These are phyloP conservation scores for Synanthedon formicaeformis DNA, from an alignment of 2,888 invertebrate species.

Conservation along the genomic window DNA sequence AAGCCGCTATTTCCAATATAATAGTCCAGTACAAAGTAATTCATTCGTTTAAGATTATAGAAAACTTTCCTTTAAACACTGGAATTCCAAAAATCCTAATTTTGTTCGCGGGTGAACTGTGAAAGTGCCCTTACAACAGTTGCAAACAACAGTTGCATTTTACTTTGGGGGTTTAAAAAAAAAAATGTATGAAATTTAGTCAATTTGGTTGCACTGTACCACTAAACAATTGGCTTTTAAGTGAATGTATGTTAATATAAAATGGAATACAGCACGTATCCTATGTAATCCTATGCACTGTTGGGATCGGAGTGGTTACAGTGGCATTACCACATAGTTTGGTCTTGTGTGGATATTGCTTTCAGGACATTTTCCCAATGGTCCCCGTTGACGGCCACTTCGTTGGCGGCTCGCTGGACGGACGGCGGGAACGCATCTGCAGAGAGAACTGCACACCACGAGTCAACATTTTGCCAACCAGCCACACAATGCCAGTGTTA, in stretches of 20 bases:
- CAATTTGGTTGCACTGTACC: not conserved
- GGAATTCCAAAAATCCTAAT: too few species aligned
- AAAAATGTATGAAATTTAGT: too few species aligned
- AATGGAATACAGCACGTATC: slow-evolving; percentile 61
- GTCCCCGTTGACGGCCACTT: slow-evolving; percentile 75
- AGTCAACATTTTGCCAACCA: slow-evolving; percentile 53
- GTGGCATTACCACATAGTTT: slow-evolving; percentile 69
- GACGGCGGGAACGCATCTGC: slow-evolving; percentile 60
- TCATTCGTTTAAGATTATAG: too few species aligned
- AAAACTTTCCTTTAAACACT: too few species aligned
- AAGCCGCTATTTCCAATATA: too few species aligned
- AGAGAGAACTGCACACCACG: slow-evolving; percentile 70
- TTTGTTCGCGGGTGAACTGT: too few species aligned
- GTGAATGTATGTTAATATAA: slow-evolving; percentile 33
- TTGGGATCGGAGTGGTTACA: slow-evolving; percentile 35
- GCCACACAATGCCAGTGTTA: not conserved
- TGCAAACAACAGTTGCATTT: too few species aligned
- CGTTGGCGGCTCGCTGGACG: slow-evolving; percentile 66
- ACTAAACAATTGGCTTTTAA: slow-evolving; percentile 4
- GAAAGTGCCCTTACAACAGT: too few species aligned
- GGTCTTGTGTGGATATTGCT: slow-evolving; percentile 65
- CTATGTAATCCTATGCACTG: slow-evolving; percentile 18
- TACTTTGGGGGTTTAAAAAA: too few species aligned
- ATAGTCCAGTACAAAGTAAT: too few species aligned
- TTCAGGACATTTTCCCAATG: slow-evolving; percentile 76